Conservation (phyloP, 2,113 vertebrate genomes). For the Gopherus evgoodei region DNA sequence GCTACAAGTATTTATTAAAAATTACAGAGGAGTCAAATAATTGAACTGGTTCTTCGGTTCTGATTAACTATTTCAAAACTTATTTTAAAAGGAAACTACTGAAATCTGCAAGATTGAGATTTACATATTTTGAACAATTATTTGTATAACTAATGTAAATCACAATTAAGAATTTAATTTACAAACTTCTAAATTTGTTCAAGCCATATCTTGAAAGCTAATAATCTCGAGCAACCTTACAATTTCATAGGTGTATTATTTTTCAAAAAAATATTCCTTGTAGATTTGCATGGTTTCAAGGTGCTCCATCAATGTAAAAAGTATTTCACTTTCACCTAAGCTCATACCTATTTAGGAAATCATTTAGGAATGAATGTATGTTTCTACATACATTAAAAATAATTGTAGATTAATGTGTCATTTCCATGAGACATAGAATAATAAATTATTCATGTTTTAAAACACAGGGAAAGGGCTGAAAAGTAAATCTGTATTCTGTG, state of each 20-base stretch:
- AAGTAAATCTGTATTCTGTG: neutral
- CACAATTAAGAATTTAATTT: neutral
- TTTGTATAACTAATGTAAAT: neutral
- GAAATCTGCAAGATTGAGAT: neutral
- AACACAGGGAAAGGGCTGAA: neutral
- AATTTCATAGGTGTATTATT: neutral
- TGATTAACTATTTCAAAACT: neutral
- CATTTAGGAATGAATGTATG: rapidly evolving
- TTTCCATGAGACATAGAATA: neutral
- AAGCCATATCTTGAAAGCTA: neutral
- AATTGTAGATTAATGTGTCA: neutral
- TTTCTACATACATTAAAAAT: neutral
- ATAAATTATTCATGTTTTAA: neutral
- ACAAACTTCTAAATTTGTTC: neutral
- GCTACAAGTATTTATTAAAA: neutral
- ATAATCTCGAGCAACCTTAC: neutral
- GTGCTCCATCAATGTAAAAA: neutral
- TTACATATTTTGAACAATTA: neutral
- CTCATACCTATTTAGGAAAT: neutral
- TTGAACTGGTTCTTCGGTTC: neutral
- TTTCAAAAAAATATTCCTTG: neutral
- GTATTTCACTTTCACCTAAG: neutral
- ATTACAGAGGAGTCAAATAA: neutral
- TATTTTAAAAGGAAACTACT: neutral
- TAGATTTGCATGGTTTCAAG: neutral